A percentile compares a stretch with the other conserved stretches of the same genome.
Evolutionary conservation across 2,113 vertebrate genomes (phyloP).

Genomic region (Octodon degus): DNA sequence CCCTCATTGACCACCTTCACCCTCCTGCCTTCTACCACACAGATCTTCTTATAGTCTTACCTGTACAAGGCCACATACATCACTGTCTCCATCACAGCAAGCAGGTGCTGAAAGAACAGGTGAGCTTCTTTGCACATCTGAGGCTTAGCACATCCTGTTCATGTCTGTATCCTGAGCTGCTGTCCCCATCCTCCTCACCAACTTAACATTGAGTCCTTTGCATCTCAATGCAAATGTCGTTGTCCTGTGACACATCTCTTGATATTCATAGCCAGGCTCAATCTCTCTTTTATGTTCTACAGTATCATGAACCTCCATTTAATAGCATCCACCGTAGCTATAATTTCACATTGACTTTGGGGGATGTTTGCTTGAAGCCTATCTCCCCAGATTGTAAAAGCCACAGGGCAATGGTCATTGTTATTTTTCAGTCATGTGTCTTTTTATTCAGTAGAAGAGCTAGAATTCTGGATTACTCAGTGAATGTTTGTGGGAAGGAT

Average conservation of each 20-base stretch:
- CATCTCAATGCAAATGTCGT: neutral
- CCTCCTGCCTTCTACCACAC: neutral
- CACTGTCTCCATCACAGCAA: neutral
- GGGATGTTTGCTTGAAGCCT: neutral
- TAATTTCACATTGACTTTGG: neutral
- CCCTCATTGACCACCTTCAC: neutral
- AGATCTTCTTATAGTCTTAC: neutral
- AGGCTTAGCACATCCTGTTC: neutral
- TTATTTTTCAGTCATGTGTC: neutral
- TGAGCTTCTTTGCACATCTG: neutral
- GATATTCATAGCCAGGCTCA: neutral
- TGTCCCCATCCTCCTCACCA: neutral
- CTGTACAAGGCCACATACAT: neutral
- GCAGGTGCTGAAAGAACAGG: neutral
- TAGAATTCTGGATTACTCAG: neutral
- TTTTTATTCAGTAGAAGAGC: neutral
- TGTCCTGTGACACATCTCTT: neutral
- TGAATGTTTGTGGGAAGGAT: neutral
- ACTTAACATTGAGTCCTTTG: neutral
- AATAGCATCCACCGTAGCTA: no score
- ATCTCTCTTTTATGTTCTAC: neutral
- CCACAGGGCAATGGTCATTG: neutral
- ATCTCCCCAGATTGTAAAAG: neutral
- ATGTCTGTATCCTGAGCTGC: neutral
- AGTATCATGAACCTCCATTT: neutral